A percentile compares a stretch with the other conserved stretches of the same genome.
Conservation (phyloP, 1,140 invertebrate species). For the Dendroctonus valens region DNA sequence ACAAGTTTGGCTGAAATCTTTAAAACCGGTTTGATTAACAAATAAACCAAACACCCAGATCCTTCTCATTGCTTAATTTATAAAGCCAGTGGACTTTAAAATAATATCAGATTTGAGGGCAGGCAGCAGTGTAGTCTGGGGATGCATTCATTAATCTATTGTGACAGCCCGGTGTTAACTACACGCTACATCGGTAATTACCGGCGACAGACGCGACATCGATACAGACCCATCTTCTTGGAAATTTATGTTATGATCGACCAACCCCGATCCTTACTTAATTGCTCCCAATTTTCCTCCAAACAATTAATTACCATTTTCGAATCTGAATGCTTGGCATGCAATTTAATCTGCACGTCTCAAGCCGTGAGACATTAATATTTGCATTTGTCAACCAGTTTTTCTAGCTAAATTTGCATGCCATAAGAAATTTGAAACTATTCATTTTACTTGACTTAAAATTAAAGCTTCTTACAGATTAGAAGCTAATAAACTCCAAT, state of each 20-base stretch:
- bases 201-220: slow-evolving; percentile 47
- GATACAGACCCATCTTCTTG: slow-evolving; percentile 28
- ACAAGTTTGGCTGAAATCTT: not conserved
- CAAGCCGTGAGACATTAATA: too few species aligned
- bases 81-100: slow-evolving; percentile 15
- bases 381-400: too few species aligned
- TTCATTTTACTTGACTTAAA: too few species aligned
- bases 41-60: too few species aligned
- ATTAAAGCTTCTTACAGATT: too few species aligned
- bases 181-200: slow-evolving; percentile 52
- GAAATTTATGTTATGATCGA: slow-evolving; percentile 19
- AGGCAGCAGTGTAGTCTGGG: slow-evolving; percentile 42
- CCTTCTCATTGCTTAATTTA: slow-evolving; percentile 3
- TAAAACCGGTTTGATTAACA: too few species aligned
- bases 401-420: too few species aligned
- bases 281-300: slow-evolving; percentile 19
- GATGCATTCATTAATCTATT: slow-evolving; percentile 53
- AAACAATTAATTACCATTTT: not conserved
- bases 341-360: too few species aligned
- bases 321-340: not conserved
- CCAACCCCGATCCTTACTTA: slow-evolving; percentile 13
- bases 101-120: slow-evolving; percentile 28
- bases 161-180: slow-evolving; percentile 51
- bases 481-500: too few species aligned
- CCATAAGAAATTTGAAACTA: too few species aligned